Base-by-base conservation (phyloP, 92 coral and sea anemone species). In the Pocillopora meandrina region DNA sequence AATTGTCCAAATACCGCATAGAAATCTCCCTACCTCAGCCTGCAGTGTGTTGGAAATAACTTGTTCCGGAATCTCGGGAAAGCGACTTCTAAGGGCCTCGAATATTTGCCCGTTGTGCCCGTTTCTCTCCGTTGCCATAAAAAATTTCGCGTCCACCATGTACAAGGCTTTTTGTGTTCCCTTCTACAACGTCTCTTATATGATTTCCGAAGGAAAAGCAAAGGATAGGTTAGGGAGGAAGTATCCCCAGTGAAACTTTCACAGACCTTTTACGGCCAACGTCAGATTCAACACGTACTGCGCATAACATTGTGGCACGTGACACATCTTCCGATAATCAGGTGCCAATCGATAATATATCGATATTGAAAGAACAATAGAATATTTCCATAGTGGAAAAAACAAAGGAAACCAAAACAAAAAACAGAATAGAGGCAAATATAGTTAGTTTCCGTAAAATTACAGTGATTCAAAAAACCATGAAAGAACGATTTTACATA, bases 301-400 rank as follows among this genome's bases (percentile, higher is more conserved):
- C 95, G 92, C 89, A 91, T 85, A 91, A 89, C 92, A 88, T 83
- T 85, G 78, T 63, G 78, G 87, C 95, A 91, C 95, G 95, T 91
- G 95, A 91, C 88, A 20, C 33, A 52, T 10, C 78, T 74, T 74
- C 62, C 78, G 78, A 52, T 74, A 15, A n/a, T 57, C 60, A 52
- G 23, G 20, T 12, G 74, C 18, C 18, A 10, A 74, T 74, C 78
- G 78, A 74, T 74, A 74, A 74, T 26, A 55, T 18, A 10, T 74
- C 78, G 78, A 74, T 74, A 74, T 74, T 56, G 61, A 74, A 74
- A 74, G 49, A 33, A 69, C 70, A n/a, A 42, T 42, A 42, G 52
- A 7, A 42, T 42, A 42, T 42, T 42, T 42, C 8, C 52, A 3
- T 42, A 42, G 52, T 42, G 52, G 8, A 42, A 42, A 42, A 7